Base-by-base conservation (phyloP, 2,888 invertebrate species). In the Nymphalis polychloros region DNA sequence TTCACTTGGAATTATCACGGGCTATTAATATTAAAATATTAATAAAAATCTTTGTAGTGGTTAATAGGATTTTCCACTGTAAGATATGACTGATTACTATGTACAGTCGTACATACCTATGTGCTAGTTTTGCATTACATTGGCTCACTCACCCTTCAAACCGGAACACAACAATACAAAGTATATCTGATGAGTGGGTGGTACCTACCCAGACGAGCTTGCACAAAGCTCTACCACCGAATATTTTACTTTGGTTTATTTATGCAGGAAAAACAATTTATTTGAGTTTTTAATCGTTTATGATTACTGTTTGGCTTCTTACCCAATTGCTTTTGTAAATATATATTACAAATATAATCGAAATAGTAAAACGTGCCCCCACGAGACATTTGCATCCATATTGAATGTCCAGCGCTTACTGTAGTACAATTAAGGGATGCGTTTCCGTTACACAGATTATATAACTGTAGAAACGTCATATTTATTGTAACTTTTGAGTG, bases 321-420 rank as follows among this genome's bases (percentile, higher is more conserved):
- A 31, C 27, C 5, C 0, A 6, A 31, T 31, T 31, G 7, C 35
- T n/a, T 41, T 70, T 71, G 70, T 67, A 73, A 73, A 73, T 72
- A 76, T 77, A 70, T 70, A 74, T 75, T 72, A 74, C 67, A 65
- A 66, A 70, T 67, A 70, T 41, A 41, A 67, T 62, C 61, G 55
- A 48, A 49, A 64, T 64, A 48, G 71, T 75, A 77, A 72, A 72
- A 63, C 67, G 74, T 73, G 72, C 76, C 77, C 80, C 75, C 79
- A 77, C 73, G 80, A 84, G 84, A 84, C 82, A 91, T 92, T 92
- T 88, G 90, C 91, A 92, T 92, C 84, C 88, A 90, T 92, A 92
- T 92, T 92, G 89, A 86, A 90, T 90, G 91, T 90, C 91, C 89
- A 83, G 82, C 79, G 78, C 77, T 79, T 75, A 77, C 77, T 77